phyloP scores from a whole-genome alignment of 2,113 vertebrate species.

The Ctenodactylus gundi region DNA sequence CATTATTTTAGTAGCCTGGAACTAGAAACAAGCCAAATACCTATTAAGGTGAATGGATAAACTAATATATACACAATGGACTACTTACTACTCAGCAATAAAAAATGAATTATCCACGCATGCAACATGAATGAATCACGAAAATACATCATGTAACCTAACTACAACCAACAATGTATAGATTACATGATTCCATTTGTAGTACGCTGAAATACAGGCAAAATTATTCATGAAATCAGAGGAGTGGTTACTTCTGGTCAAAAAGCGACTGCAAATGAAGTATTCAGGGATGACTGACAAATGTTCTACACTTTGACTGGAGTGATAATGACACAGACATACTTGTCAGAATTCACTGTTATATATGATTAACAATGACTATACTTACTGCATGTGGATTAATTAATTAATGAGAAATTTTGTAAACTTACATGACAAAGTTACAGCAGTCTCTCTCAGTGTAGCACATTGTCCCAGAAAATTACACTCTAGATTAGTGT shows the following conservation, averaged over 20 bases:
- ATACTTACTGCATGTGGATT: not conserved
- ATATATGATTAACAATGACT: not conserved
- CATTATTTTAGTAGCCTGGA: not conserved
- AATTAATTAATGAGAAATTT: not conserved
- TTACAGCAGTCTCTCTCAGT: not conserved
- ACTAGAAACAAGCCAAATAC: not conserved
- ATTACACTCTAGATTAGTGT: not conserved
- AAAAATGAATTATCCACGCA: not conserved
- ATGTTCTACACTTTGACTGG: not conserved
- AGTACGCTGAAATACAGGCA: not conserved
- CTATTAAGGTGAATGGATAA: not conserved
- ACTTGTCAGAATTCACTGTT: not conserved
- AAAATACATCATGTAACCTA: not conserved
- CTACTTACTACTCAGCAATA: not conserved
- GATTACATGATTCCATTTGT: not conserved
- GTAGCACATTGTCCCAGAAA: not conserved
- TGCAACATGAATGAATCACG: not conserved
- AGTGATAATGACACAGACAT: not conserved
- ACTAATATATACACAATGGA: not conserved
- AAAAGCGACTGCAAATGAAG: not conserved
- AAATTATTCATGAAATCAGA: constrained; percentile 7
- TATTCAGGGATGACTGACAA: not conserved
- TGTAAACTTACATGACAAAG: not conserved
- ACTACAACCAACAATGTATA: not conserved
- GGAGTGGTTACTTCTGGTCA: not conserved